Base-by-base conservation (phyloP, 2,888 invertebrate genomes). In the Myopa tessellatipennis region DNA sequence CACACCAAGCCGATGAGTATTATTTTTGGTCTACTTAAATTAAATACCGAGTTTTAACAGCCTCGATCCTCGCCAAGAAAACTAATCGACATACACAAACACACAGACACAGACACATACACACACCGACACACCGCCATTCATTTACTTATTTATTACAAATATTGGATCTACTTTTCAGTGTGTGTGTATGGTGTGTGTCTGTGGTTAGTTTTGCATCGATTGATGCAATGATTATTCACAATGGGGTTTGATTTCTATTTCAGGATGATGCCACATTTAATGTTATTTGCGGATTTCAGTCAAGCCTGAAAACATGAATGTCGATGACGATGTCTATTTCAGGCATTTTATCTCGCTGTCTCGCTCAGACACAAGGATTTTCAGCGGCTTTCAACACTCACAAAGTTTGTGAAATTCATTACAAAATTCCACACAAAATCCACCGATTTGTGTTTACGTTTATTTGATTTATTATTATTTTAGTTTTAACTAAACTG, bases 151-250 rank as follows among this genome's bases (percentile, higher is more conserved):
- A 26, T 26, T 26, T 26, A 26, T 26, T 26, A 26, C 26, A 26
- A 26, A 26, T 45, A 67, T 40, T 67, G n/a, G 16, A n/a, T n/a
- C 18, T 40, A 10, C 16, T 18, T 50, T n/a, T 45, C 50, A 16
- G 18, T 34, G 50, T 69, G 69, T 69, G 26, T 50, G 69, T 50
- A 4, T 58, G 16, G 67, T 68, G 50, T 45, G 45, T 50, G 67
- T 67, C 3, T 67, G 69, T 50, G 50, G 45, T 18, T 52, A 26
- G 50, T 69, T 26, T 18, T 45, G 18, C 36, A 26, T 3, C 18
- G 18, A 69, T 26, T 45, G 18, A 18, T 69, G 8, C 50, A 50
- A 45, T 69, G 50, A 50, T 69, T 69, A 50, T 26, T 50, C 18
- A 18, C 45, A 69, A 18, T 18, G 1, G 69, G 45, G 18, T 69